phyloP scores from a whole-genome alignment of 2,797 vertebrate species.

The Artibeus jamaicensis region DNA sequence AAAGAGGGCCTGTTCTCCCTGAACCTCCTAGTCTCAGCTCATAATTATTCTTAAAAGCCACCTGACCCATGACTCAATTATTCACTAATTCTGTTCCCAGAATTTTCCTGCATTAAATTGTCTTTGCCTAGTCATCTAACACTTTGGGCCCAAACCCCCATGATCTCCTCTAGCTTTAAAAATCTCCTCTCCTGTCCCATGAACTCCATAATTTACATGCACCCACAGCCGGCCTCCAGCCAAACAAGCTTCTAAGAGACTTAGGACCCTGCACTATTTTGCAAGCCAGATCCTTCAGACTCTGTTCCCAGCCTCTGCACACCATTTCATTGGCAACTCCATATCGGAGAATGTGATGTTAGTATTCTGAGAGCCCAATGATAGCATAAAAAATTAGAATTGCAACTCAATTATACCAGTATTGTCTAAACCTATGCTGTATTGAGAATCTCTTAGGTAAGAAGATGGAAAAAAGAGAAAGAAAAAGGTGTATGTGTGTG shows the following conservation, averaged over 20 bases:
- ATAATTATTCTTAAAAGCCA: not conserved
- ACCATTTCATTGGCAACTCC: not conserved
- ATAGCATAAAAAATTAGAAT: not conserved
- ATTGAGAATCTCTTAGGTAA: not conserved
- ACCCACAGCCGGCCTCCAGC: not conserved
- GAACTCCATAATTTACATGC: not conserved
- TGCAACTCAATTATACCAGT: not conserved
- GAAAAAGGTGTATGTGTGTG: not conserved
- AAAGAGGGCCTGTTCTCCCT: not conserved
- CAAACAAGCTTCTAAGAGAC: not conserved
- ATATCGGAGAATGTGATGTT: not conserved
- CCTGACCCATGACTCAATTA: not conserved
- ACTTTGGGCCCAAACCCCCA: not conserved
- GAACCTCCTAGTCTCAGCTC: not conserved
- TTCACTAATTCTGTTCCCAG: not conserved
- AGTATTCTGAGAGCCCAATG: not conserved
- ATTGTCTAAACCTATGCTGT: not conserved
- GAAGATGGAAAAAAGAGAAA: not conserved
- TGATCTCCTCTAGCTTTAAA: not conserved
- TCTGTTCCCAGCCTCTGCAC: not conserved
- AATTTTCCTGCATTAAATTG: constrained; percentile 2
- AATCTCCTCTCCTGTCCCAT: not conserved
- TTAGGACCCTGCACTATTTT: not conserved
- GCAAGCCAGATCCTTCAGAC: not conserved
- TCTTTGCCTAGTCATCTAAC: not conserved